These are phyloP conservation scores for Saguinus midas DNA, from an alignment of 2,113 vertebrate genomes.

Conservation along the genomic window DNA sequence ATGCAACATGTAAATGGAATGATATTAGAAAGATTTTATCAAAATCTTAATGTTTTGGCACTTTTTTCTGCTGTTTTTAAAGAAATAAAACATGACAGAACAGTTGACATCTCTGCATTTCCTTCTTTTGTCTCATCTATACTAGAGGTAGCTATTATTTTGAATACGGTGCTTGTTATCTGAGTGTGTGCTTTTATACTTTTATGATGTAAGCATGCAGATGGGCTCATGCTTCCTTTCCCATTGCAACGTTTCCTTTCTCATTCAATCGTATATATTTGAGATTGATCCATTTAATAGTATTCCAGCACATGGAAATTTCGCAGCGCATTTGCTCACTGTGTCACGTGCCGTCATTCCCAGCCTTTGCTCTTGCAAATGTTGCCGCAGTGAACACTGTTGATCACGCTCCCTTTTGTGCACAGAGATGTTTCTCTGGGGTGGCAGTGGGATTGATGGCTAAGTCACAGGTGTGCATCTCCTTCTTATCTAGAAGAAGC, in stretches of 20 bases:
- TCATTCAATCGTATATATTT: neutral
- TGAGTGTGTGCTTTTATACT: neutral
- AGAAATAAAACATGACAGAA: neutral
- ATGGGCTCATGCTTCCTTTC: neutral
- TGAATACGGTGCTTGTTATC: neutral
- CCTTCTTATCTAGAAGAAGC: neutral
- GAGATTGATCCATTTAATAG: neutral
- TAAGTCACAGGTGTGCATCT: neutral
- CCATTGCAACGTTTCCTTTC: neutral
- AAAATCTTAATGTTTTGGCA: neutral
- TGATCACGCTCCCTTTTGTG: neutral
- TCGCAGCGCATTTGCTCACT: neutral
- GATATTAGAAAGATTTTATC: neutral
- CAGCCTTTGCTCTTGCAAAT: neutral
- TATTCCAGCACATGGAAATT: neutral
- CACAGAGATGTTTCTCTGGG: neutral
- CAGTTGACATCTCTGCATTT: neutral
- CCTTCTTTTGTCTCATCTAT: neutral
- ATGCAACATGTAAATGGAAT: neutral
- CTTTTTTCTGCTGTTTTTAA: neutral
- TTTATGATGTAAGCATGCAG: neutral
- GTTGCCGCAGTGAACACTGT: rapidly evolving
- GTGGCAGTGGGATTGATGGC: too few species aligned
- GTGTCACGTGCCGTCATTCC: neutral
- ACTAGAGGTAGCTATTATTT: neutral